Evolutionary conservation across 2,797 vertebrate species (phyloP).

Genomic region (Ispidina lecontei): DNA sequence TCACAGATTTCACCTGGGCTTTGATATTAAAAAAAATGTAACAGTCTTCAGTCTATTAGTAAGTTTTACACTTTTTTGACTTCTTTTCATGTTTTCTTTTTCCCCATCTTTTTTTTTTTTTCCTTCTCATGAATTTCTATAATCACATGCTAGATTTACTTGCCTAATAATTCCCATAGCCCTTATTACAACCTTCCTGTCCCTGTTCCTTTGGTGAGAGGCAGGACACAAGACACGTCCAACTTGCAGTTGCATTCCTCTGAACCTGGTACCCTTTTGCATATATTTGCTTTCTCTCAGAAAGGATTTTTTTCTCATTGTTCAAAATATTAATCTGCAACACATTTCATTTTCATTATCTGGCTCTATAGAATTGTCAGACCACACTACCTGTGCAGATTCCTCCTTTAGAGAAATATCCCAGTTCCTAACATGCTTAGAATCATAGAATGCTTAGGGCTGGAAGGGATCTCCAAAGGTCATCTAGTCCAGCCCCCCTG

Average conservation of each 20-base stretch:
- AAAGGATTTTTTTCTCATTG: background rate
- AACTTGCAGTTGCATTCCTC: background rate
- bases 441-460: too few relatives aligned
- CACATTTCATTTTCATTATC: background rate
- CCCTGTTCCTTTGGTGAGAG: too few relatives aligned
- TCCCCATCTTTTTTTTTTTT: background rate
- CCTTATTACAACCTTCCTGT: background rate
- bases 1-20: background rate
- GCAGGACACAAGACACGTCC: background rate
- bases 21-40: background rate
- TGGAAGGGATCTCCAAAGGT: too few relatives aligned
- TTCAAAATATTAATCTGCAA: background rate
- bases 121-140: background rate
- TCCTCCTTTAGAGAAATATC: background rate
- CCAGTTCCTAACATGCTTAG: background rate
- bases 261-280: background rate
- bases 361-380: background rate
- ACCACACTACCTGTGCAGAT: background rate
- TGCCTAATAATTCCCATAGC: background rate
- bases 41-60: background rate
- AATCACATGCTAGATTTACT: background rate
- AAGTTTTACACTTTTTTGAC: background rate
- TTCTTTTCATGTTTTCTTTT: background rate
- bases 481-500: too few relatives aligned
- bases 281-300: background rate